Base-by-base conservation (phyloP, 2,113 vertebrate species). In the Tamias sibiricus region DNA sequence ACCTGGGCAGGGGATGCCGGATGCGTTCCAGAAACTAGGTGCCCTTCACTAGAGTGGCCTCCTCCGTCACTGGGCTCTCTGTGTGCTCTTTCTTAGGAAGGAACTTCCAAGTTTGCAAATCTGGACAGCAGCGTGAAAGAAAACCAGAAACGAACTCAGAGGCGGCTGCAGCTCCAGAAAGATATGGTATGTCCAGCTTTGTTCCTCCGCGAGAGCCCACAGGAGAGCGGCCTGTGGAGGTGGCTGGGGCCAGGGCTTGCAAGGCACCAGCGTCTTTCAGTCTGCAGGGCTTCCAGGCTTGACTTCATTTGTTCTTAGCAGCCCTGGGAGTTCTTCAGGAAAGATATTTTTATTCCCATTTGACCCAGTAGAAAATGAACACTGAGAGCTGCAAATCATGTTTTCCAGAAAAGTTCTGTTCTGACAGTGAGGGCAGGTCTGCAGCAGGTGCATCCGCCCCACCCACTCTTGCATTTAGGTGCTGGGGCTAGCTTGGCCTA, bases 81-180 rank as follows among this genome's bases (percentile, higher is more conserved):
- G 90, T 97, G 87, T 82, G 40, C 54, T 96, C 57, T 81, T 37
- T 71, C 54, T 49, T 98, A 99, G 99, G 99, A 99, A 98, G 99
- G 99, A 93, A 99, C 99, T 75, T 99, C 99, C 85, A 99, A 99
- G 98, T 99, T 99, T 98, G 99, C 99, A 0, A 99, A 99, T 97
- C 96, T 99, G 96, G 99, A 99, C 96, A 99, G 99, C 94, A 99
- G 98, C 7, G 99, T 99, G 98, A 99, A 99, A 88, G 99, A 99
- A 97, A 99, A 99, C 96, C 99, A 99, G 98, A 99, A 99, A 92
- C 99, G 99, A 92, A 99, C 99, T 6, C 99, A 99, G 98, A 99
- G 99, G 95, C 98, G 99, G 89, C 98, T 99, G 4, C 99, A 99
- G 93, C 98, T 99, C 93, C 99, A 99, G 98, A 99, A 99, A 96